phyloP scores from a whole-genome alignment of 2,113 vertebrate genomes.

The Apeltes quadracus region DNA sequence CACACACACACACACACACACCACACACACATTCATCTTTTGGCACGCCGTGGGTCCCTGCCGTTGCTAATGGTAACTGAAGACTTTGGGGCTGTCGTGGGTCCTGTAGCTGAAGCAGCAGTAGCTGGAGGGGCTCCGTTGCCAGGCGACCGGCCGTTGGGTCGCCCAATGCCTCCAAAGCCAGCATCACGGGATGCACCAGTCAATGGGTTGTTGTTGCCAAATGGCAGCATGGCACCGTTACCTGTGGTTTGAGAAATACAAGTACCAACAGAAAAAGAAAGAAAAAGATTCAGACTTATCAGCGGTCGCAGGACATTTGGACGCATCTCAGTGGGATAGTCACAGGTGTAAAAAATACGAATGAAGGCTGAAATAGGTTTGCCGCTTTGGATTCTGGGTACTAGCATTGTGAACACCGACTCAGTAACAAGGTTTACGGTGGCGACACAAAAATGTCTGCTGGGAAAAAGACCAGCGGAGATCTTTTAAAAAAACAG shows the following conservation, averaged over 20 bases:
- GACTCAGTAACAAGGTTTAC: neutral
- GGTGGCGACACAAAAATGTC: neutral
- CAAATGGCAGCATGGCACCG: constrained; percentile 81
- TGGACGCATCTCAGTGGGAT: neutral
- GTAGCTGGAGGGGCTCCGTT: constrained; percentile 74
- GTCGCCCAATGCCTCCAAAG: constrained; percentile 83
- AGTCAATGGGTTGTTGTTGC: constrained; percentile 78
- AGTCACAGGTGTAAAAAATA: neutral
- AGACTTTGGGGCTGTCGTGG: constrained; percentile 77
- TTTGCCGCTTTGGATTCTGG: neutral
- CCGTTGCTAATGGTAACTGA: constrained; percentile 89
- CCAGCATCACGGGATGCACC: constrained; percentile 76
- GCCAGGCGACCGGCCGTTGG: constrained; percentile 85
- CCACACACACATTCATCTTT: constrained; percentile 75
- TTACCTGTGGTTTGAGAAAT: constrained; percentile 81
- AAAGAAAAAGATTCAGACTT: neutral
- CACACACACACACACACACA: neutral
- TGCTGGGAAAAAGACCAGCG: neutral
- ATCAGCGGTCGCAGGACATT: neutral
- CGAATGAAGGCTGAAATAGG: too few relatives aligned
- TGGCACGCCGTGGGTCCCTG: constrained; percentile 94
- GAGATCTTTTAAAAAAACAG: too few relatives aligned
- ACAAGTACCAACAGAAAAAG: neutral
- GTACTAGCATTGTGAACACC: neutral
- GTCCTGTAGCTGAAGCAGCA: constrained; percentile 54